These are phyloP conservation scores for Mechanitis mazaeus DNA, from an alignment of 2,888 invertebrate genomes.

Conservation along the genomic window DNA sequence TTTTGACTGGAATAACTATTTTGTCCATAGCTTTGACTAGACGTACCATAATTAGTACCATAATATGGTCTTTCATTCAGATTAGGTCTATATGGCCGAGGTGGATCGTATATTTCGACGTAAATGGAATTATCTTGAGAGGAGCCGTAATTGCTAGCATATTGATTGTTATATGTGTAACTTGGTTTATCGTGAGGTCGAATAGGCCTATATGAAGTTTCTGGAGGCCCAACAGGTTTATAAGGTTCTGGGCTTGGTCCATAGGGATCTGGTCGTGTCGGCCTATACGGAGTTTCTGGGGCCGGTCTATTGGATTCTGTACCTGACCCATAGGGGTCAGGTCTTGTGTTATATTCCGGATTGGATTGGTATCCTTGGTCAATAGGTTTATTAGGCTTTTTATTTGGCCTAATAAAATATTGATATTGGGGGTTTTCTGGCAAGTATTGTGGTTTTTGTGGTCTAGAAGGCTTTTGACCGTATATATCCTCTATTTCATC, in stretches of 20 bases:
- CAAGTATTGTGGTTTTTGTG: constrained; percentile 35
- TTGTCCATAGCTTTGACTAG: constrained; percentile 20
- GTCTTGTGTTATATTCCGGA: constrained; percentile 33
- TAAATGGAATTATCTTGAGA: constrained; percentile 56
- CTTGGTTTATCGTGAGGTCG: constrained; percentile 42
- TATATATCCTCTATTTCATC: constrained; percentile 43
- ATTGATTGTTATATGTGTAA: constrained; percentile 51
- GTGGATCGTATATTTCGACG: constrained; percentile 62
- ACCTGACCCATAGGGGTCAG: constrained; percentile 35
- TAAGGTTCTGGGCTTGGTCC: too few relatives aligned
- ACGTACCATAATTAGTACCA: constrained; percentile 23
- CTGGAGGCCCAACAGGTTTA: constrained; percentile 39
- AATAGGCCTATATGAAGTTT: constrained; percentile 42
- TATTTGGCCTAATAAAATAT: constrained; percentile 56
- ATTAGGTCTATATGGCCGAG: constrained; percentile 52
- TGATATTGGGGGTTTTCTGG: constrained; percentile 53
- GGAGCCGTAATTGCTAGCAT: constrained; percentile 52
- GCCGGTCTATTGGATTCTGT: constrained; percentile 30
- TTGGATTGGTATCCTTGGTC: constrained; percentile 35
- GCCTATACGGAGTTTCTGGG: constrained; percentile 41
- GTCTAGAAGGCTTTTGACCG: constrained; percentile 39
- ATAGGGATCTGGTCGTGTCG: constrained; percentile 33
- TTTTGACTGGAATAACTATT: constrained; percentile 25
- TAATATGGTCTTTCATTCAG: constrained; percentile 42
- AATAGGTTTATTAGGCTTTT: constrained; percentile 43